Evolutionary conservation across 2,888 invertebrate species (phyloP), one percentile per base, ranked within the genome.

Genomic region (Melikaiella ostensackeni): DNA sequence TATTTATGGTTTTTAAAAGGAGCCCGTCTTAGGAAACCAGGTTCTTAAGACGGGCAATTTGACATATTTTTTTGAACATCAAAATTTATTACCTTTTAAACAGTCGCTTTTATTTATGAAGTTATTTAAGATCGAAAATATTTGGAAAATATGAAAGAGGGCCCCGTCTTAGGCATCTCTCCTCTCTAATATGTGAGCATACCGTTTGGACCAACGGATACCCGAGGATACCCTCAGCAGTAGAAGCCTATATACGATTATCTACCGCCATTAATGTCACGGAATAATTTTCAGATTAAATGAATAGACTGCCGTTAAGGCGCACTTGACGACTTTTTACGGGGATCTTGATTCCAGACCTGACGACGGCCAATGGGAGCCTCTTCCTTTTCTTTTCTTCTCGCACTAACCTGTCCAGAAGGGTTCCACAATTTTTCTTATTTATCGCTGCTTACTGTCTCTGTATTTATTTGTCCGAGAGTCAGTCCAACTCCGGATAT

Each of bases 221-320:
- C n/a, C n/a, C n/a, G n/a, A n/a, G 30, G 30, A 30, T 30, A 64
- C 35, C 24, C 64, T 38, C 64, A 64, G 64, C 64, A 64, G 64
- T 64, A 64, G 64, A 42, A 64, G 42, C 24, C 35, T 38, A 64
- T 38, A 64, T 64, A 64, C 64, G 64, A 64, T 64, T 64, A 64
- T 64, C 42, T 64, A 64, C 38, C 64, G 27, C 64, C 64, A 64
- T 64, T 64, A 64, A 64, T 64, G 64, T 27, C 64, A 64, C 24
- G 16, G 38, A 64, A 38, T 64, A 42, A 64, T 64, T 64, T 64
- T 38, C 42, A 24, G 21, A 64, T 64, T 42, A 64, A 64, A 64
- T 64, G 16, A 42, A 64, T 64, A 24, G 38, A 21, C 21, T 38
- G 64, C 21, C 21, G 38, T 64, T 55, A n/a, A 55, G 55, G 21